These are phyloP conservation scores for Geopemphigus sp. DNA, from an alignment of 1,140 invertebrate genomes.

Conservation along the genomic window DNA sequence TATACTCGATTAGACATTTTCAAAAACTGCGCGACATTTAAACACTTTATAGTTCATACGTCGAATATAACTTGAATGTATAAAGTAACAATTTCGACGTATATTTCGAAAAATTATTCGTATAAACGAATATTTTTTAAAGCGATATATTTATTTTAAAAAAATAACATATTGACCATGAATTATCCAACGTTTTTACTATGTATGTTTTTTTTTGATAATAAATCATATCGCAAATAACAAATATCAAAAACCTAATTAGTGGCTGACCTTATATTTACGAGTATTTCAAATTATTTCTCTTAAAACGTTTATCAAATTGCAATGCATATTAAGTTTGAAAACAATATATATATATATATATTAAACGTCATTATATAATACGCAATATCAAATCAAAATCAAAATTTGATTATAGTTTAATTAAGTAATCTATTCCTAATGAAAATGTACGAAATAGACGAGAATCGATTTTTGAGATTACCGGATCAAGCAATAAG, in stretches of 20 bases:
- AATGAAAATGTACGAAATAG: not conserved
- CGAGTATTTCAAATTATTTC: not conserved
- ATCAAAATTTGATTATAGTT: not conserved
- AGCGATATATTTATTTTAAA: not conserved
- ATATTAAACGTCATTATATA: not conserved
- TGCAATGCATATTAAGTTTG: not conserved
- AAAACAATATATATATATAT: no score
- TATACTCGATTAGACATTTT: no score
- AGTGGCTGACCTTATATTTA: slow-evolving; percentile 15
- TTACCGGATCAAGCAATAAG: not conserved
- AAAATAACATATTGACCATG: not conserved
- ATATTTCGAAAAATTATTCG: not conserved
- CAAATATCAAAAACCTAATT: slow-evolving; percentile 9
- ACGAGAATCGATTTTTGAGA: not conserved
- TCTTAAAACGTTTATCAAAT: not conserved
- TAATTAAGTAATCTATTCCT: not conserved
- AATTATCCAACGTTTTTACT: not conserved
- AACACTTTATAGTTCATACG: no score
- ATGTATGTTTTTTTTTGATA: not conserved
- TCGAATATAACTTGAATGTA: no score
- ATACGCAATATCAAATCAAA: not conserved
- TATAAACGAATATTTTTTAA: not conserved
- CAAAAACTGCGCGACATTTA: no score
- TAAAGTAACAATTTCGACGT: no score
- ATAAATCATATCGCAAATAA: slow-evolving; percentile 5